Base-by-base conservation (phyloP, 2,797 vertebrate species). In the Lithobates sylvaticus region DNA sequence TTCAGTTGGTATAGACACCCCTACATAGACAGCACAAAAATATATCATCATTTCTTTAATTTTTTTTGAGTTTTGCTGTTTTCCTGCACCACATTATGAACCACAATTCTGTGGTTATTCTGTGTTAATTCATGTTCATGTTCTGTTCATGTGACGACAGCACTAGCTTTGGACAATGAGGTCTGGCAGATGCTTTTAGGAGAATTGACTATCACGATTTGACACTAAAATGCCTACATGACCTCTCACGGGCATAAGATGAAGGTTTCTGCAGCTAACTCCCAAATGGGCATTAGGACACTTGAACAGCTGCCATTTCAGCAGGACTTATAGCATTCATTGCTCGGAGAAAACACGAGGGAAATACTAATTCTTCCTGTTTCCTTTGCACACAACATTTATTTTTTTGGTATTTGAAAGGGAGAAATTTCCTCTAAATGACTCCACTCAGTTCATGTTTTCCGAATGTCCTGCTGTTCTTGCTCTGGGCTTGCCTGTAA, bases 391-490 rank as follows among this genome's bases (percentile, higher is more conserved):
- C 72, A 72, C 50, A 12, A 82, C 81, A 50, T 68, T 85, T 29
- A 29, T 61, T 39, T 10, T 39, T 10, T 65, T 36, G 39, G 10
- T 39, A 15, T 70, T 77, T 70, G 23, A 78, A 71, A 61, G 50
- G 39, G 36, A 78, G 34, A 61, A 21, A 42, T 61, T 78, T 78
- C 67, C 69, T 69, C 64, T 85, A 80, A 85, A 74, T 68, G 39
- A 85, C 72, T 84, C 84, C 47, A 68, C 26, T 81, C 84, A 32
- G 42, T 34, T 77, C 73, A 70, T 54, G 70, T 73, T 86, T 79
- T 76, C 50, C 12, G 32, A 42, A 39, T 13, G 73, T 82, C 85
- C 85, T 83, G 74, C 68, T 86, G 85, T 77, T 86, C 72, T 83
- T 82, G 85, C 85, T 64, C 54, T 0, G 67, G 80, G 85, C 85